A percentile compares a stretch with the other conserved stretches of the same genome.
Conservation (phyloP, 23 tunicate genomes). For the Corella eumyota region DNA sequence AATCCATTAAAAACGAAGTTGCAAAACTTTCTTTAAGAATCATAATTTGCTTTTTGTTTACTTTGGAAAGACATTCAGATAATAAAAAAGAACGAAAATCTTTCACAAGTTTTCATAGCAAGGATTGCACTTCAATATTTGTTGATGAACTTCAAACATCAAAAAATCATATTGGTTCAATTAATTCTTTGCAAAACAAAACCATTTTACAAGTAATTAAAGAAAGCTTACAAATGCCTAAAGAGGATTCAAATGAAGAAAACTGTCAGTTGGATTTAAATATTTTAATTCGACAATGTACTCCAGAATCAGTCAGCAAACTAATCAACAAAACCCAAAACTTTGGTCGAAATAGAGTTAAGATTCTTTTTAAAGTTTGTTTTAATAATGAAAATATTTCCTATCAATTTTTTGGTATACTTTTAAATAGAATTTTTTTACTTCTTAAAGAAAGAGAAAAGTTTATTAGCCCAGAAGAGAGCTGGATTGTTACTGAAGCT, state of each 20-base stretch:
- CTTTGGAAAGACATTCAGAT: constrained; percentile 36
- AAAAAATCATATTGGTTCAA: constrained; percentile 23
- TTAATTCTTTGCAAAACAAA: constrained; percentile 13
- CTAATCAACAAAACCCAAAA: constrained; percentile 17
- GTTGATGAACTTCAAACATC: constrained; percentile 52
- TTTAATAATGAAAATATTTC: neutral
- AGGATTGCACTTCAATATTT: constrained; percentile 30
- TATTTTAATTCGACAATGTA: constrained; percentile 18
- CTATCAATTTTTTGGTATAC: constrained; percentile 9
- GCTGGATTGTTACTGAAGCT: constrained; percentile 42
- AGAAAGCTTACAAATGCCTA: constrained; percentile 4
- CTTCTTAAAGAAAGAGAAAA: constrained; percentile 19
- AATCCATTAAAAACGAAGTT: constrained; percentile 2
- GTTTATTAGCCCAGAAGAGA: neutral
- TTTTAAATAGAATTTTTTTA: constrained; percentile 7
- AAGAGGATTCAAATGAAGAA: too few species aligned
- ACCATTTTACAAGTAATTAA: constrained; percentile 27
- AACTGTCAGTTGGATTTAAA: constrained; percentile 13
- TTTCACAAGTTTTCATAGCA: constrained; percentile 30
- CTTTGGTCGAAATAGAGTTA: constrained; percentile 24
- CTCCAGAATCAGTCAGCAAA: constrained; percentile 35
- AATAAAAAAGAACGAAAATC: neutral
- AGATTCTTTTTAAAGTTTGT: constrained; percentile 16
- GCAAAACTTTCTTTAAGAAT: constrained; percentile 3
- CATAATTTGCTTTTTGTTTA: constrained; percentile 36